phyloP scores from a whole-genome alignment of 2,113 vertebrate species.

The Pseudonaja textilis region DNA sequence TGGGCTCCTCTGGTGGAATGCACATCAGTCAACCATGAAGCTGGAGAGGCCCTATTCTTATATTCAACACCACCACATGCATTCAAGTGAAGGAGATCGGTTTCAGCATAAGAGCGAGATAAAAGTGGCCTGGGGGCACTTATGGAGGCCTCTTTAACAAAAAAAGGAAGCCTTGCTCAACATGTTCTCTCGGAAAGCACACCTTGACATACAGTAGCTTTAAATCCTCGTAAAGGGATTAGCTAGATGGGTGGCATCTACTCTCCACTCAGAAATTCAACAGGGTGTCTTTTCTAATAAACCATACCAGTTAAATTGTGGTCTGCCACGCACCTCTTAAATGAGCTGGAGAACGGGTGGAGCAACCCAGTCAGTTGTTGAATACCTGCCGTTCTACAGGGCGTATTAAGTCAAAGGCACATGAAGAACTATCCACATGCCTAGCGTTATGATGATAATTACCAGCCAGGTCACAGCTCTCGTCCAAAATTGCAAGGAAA shows the following conservation, averaged over 20 bases:
- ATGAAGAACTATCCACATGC: neutral
- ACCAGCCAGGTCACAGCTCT: constrained; percentile 59
- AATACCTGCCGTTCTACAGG: neutral
- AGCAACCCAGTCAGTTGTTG: neutral
- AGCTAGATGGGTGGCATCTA: constrained; percentile 29
- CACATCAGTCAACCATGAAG: constrained; percentile 42
- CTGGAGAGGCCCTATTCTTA: constrained; percentile 44
- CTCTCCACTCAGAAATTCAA: neutral
- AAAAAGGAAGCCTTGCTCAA: constrained; percentile 41
- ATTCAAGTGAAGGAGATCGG: constrained; percentile 49
- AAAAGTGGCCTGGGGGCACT: constrained; percentile 55
- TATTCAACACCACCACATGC: constrained; percentile 47
- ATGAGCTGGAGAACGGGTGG: neutral
- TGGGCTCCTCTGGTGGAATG: constrained; percentile 60
- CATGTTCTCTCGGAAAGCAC: constrained; percentile 9
- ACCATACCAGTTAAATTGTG: neutral
- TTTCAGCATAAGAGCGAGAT: constrained; percentile 47
- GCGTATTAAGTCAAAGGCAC: constrained; percentile 1
- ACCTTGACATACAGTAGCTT: constrained; percentile 28
- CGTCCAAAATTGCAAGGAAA: constrained; percentile 60
- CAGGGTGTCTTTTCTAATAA: neutral
- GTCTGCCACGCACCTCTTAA: neutral
- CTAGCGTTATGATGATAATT: constrained; percentile 56
- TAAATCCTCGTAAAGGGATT: constrained; percentile 50
- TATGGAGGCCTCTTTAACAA: constrained; percentile 58